Conservation (phyloP, 2,888 invertebrate species). For the Hirtodrosophila cameraria region DNA sequence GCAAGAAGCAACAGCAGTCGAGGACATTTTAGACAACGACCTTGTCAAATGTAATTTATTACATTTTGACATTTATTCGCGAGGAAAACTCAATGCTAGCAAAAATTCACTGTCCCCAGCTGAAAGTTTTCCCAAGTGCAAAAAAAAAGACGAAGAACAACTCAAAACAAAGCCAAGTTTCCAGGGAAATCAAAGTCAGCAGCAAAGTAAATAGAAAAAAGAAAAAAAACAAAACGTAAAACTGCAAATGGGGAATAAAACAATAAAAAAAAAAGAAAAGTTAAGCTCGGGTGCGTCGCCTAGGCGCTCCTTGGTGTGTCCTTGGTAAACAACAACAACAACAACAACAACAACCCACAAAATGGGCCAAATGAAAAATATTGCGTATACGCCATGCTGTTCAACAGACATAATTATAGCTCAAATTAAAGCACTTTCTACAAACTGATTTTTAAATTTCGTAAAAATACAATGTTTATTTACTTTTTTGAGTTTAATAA, state of each 20-base stretch:
- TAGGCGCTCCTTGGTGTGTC: slow-evolving; percentile 68
- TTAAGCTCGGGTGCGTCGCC: slow-evolving; percentile 65
- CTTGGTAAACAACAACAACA: slow-evolving; percentile 47
- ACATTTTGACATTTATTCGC: slow-evolving; percentile 22
- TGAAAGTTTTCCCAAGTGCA: not conserved
- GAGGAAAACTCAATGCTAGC: not conserved
- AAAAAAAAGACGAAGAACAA: slow-evolving; percentile 6
- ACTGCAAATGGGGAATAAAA: slow-evolving; percentile 60
- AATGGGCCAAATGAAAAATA: slow-evolving; percentile 60
- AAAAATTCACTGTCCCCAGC: no score
- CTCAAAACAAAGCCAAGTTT: slow-evolving; percentile 14
- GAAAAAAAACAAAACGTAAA: slow-evolving; percentile 15
- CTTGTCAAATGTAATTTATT: slow-evolving; percentile 39
- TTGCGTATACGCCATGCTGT: slow-evolving; percentile 53
- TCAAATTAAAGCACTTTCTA: no score
- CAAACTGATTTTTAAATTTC: no score
- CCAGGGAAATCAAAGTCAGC: slow-evolving; percentile 60
- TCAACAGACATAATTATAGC: not conserved
- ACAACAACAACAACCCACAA: slow-evolving; percentile 23
- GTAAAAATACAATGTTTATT: no score
- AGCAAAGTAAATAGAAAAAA: slow-evolving; percentile 6
- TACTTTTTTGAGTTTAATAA: no score
- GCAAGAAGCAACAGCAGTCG: slow-evolving; percentile 5
- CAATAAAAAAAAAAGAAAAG: slow-evolving; percentile 35
- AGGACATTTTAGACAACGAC: not conserved